A percentile compares a stretch with the other conserved stretches of the same genome.
Conservation (phyloP, 2,888 invertebrate species). For the Trichogramma evanescens region DNA sequence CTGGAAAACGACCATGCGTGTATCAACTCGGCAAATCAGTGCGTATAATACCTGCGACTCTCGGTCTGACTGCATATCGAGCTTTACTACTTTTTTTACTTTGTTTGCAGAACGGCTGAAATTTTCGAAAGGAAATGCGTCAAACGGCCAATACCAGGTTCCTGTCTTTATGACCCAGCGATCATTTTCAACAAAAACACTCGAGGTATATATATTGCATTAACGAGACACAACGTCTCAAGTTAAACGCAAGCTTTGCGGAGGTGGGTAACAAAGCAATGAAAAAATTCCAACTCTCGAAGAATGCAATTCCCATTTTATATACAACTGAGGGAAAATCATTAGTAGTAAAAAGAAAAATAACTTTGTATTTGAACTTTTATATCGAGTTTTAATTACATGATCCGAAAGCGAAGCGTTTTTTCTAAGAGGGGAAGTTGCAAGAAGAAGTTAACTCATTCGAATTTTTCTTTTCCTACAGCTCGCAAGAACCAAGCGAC, state of each 20-base stretch:
- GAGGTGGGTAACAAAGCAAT: too few species aligned
- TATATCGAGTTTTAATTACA: background rate
- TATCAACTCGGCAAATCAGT: constrained; percentile 13
- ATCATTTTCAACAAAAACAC: background rate
- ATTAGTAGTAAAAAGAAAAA: background rate
- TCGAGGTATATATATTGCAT: background rate
- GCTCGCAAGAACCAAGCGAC: too few species aligned
- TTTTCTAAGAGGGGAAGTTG: too few species aligned
- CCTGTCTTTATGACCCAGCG: background rate
- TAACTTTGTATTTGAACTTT: background rate
- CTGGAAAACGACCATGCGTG: constrained; percentile 47
- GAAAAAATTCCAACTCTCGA: too few species aligned
- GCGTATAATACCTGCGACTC: too few species aligned
- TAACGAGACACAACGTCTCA: background rate
- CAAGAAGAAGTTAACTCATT: too few species aligned
- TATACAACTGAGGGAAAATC: background rate
- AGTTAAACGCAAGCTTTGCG: background rate
- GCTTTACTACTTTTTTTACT: constrained; percentile 20
- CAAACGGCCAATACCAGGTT: background rate
- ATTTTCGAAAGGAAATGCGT: background rate
- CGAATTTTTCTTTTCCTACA: too few species aligned
- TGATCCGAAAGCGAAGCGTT: too few species aligned
- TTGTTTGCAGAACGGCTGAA: background rate
- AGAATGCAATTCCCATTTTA: too few species aligned
- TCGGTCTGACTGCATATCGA: constrained; percentile 8